Base-by-base conservation (phyloP, 1,140 invertebrate species). In the Dysdera silvatica region DNA sequence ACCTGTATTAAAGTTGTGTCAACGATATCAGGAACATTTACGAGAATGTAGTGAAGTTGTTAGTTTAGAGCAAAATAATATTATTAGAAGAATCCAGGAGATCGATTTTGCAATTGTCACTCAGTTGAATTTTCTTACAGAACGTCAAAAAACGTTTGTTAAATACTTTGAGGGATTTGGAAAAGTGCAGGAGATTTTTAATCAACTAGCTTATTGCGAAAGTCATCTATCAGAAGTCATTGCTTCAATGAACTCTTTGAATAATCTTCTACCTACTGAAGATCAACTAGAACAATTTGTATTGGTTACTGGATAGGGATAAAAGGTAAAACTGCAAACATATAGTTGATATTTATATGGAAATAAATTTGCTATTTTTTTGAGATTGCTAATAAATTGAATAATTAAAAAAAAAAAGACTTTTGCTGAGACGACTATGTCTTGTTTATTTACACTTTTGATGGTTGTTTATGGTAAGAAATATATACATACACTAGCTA, bases 281-380 rank as follows among this genome's bases (percentile, higher is more conserved):
- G 87, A 93, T 62, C 82, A 89, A 35, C 73, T 96, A 20, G 89
- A 95, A 76, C 87, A 90, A 1, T 95, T 96, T 76, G 84, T 89
- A 10, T 92, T 89, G 90, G 88, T 86, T 7, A 89, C 87, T 48
- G 87, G 85, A 63, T 67, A 66, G 65, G 65, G n/a, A n/a, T n/a
- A n/a, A n/a, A n/a, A n/a, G n/a, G n/a, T n/a, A n/a, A n/a, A n/a
- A n/a, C n/a, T n/a, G n/a, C n/a, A n/a, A n/a, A n/a, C n/a, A n/a
- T n/a, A n/a, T n/a, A n/a, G n/a, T n/a, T n/a, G n/a, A n/a, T n/a
- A n/a, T n/a, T n/a, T n/a, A n/a, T n/a, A n/a, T n/a, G n/a, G n/a
- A n/a, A n/a, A n/a, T n/a, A n/a, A n/a, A n/a, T n/a, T n/a, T n/a
- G n/a, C n/a, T n/a, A n/a, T n/a, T n/a, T n/a, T n/a, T n/a, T n/a